Base-by-base conservation (phyloP, 2,113 vertebrate genomes). In the Macheiramphus alcinus region DNA sequence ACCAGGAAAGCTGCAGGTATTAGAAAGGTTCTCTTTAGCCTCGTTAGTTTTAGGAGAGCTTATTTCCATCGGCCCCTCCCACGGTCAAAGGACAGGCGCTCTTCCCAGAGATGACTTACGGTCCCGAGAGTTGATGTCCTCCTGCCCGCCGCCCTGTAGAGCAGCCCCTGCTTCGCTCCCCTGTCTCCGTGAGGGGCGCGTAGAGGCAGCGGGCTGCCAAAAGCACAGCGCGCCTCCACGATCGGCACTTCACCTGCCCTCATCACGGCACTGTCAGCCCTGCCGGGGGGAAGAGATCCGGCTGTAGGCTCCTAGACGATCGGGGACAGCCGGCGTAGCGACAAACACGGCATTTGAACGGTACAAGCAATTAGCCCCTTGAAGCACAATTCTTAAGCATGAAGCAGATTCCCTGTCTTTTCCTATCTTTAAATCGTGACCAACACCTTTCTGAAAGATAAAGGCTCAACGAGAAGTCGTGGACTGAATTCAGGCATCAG, bases 121-220 rank as follows among this genome's bases (percentile, higher is more conserved):
- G 50, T 50, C 26, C 61, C 50, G 8, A 3, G 5, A 1, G 36
- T 4, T 7, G 47, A 27, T 4, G 25, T 25, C 50, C n/a, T 27
- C 27, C 75, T 31, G 13, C 50, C 26, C 4, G 1, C 20, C 6
- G 3, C 36, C 31, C 50, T 12, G 22, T 1, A 16, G 40, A 31
- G 58, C 40, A 14, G 55, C 12, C 23, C 34, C 48, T 3, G 20
- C 42, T 32, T 34, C 3, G 9, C 52, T 19, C 31, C 52, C 17
- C 72, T 9, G 10, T 17, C 73, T 58, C 55, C 20, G 1, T 0
- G 11, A 31, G 61, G 11, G 21, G 55, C 85, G 23, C 40, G 9
- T 0, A 3, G 56, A 6, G 75, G n/a, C n/a, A 15, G 2, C 0
- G 13, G 23, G 40, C 48, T 32, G 31, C 42, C 14, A 7, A 34